Evolutionary conservation across 2,113 vertebrate genomes (phyloP).

Genomic region (Lynx canadensis): DNA sequence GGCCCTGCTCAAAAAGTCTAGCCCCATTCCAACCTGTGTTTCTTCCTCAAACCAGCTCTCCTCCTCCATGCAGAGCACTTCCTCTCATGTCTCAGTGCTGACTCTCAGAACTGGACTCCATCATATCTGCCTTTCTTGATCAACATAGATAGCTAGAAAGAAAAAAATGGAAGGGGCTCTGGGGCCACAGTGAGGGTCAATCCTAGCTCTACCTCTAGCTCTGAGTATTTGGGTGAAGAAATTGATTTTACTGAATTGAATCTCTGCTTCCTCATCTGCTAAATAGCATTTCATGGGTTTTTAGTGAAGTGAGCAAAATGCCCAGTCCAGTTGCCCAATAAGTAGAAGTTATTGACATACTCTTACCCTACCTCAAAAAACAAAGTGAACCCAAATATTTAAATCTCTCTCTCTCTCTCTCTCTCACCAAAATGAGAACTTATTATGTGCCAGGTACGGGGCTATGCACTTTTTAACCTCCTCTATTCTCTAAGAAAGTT

Average conservation of each 20-base stretch:
- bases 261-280: not conserved
- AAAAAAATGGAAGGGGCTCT: not conserved
- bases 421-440: not conserved
- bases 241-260: not conserved
- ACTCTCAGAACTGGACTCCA: rapidly evolving
- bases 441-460: not conserved
- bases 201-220: not conserved
- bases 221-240: not conserved
- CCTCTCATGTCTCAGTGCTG: not conserved
- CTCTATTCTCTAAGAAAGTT: not conserved
- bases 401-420: not conserved
- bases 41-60: not conserved
- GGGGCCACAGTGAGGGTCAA: no score
- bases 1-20: not conserved
- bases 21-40: not conserved
- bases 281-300: not conserved
- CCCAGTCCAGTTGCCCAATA: not conserved
- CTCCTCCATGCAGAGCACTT: no score
- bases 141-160: not conserved
- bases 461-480: not conserved
- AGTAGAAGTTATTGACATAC: not conserved
- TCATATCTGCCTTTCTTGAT: no score
- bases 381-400: not conserved
- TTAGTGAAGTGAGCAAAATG: not conserved
- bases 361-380: not conserved